phyloP scores from a whole-genome alignment of 1,140 invertebrate genomes.

The Medauroidea extradentata region DNA sequence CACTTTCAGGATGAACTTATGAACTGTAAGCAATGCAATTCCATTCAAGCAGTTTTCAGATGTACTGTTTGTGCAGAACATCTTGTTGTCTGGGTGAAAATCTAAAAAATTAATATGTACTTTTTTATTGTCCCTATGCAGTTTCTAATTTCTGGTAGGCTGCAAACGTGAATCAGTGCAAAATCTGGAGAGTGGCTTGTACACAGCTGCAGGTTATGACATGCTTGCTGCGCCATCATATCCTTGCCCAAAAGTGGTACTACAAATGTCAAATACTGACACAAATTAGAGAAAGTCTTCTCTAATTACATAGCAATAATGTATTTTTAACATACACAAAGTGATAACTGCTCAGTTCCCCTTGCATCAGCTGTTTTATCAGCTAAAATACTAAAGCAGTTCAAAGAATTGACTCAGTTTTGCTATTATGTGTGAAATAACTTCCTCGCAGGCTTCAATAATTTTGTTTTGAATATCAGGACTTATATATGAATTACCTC shows the following conservation, averaged over 20 bases:
- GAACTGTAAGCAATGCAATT: constrained; percentile 14
- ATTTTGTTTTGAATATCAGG: constrained; percentile 22
- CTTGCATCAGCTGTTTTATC: constrained; percentile 22
- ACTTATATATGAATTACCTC: constrained; percentile 21
- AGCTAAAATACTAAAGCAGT: constrained; percentile 20
- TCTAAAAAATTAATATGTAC: constrained; percentile 8
- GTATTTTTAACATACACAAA: constrained; percentile 15
- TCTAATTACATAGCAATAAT: constrained; percentile 1
- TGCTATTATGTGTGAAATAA: constrained; percentile 18
- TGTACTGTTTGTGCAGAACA: constrained; percentile 11
- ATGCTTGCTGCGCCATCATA: constrained; percentile 33
- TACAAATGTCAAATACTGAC: constrained; percentile 25
- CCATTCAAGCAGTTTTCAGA: constrained; percentile 13
- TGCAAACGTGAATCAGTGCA: constrained; percentile 9
- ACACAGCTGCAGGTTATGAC: constrained; percentile 4
- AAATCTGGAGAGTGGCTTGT: constrained; percentile 13
- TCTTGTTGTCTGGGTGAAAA: constrained; percentile 8
- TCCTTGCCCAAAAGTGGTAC: constrained; percentile 28
- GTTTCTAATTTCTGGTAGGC: constrained; percentile 13
- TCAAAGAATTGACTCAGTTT: constrained; percentile 15
- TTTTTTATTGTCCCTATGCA: constrained; percentile 14
- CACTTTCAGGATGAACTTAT: neutral
- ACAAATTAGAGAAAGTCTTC: constrained; percentile 27
- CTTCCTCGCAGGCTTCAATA: constrained; percentile 16
- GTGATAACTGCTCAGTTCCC: constrained; percentile 21